These are phyloP conservation scores for Apis cerana DNA, from an alignment of 1,140 invertebrate species.

Conservation along the genomic window DNA sequence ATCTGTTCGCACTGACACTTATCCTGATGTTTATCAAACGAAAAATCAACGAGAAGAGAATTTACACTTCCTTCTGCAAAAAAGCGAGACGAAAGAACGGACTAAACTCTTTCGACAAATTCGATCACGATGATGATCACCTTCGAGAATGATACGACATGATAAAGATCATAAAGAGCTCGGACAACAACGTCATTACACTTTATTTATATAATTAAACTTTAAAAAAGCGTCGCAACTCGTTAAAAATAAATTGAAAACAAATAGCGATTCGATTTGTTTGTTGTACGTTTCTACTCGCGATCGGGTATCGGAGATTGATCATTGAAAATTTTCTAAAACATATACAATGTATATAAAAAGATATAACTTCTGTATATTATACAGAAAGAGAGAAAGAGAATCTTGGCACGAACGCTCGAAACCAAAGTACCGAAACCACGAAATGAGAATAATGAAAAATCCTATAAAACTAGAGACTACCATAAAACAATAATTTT, in stretches of 20 bases:
- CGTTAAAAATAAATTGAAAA: constrained; percentile 43
- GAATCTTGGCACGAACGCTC: too few species aligned
- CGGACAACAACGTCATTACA: neutral
- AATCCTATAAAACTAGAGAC: neutral
- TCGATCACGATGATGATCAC: neutral
- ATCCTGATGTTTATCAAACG: neutral
- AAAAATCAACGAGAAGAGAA: neutral
- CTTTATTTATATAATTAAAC: constrained; percentile 36
- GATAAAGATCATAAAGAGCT: constrained; percentile 4
- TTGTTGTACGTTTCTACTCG: too few species aligned
- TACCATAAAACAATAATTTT: too few species aligned
- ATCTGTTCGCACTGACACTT: neutral
- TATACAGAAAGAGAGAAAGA: too few species aligned
- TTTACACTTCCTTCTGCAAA: neutral
- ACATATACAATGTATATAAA: too few species aligned
- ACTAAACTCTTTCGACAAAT: too few species aligned
- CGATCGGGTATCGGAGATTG: too few species aligned
- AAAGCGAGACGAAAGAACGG: neutral
- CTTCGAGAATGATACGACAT: neutral
- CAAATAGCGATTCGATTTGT: neutral
- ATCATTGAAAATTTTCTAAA: too few species aligned
- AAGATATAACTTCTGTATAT: too few species aligned
- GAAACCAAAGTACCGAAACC: too few species aligned
- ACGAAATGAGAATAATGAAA: too few species aligned
- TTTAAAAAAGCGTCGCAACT: constrained; percentile 11